Base-by-base conservation (phyloP, 1,140 invertebrate species). In the Diachasma alloeum region DNA sequence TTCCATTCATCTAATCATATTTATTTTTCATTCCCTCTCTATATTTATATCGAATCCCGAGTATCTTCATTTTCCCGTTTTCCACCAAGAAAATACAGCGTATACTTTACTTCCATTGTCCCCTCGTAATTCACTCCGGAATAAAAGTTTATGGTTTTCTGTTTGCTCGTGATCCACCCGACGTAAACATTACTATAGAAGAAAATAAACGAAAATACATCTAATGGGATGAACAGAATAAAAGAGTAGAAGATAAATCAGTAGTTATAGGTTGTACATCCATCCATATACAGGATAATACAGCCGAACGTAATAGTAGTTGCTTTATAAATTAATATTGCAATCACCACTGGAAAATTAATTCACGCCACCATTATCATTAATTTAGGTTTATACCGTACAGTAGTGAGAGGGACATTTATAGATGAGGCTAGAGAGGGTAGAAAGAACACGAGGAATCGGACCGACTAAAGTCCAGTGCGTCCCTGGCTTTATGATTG, bases 291-390 rank as follows among this genome's bases (percentile, higher is more conserved):
- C 11, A 53, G 48, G 17, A 8, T 53, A 53, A 53, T 15, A n/a
- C 22, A n/a, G 24, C 37, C 42, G 15, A 3, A 44, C 31, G 67
- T n/a, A 63, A 63, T 19, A 63, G 22, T 63, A 4, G 59, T 63
- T 19, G 68, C 42, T 70, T 44, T 63, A 4, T 24, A 22, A 26
- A 44, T 44, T 70, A 70, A 70, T 70, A 70, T 73, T 63, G 53
- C 19, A 39, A 26, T 37, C 17, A 36, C 17, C 56, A 73, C 46
- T 19, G 24, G 53, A n/a, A 36, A 73, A 73, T 73, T 63, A 63
- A 73, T 73, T 73, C 53, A 73, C 46, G 72, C 53, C 39, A 63
- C 26, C 48, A 53, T 73, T 63, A 73, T 66, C 46, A 73, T 73
- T 63, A 73, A 73, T 73, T 73, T 53, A 59, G 56, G 53, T 19